Percentiles rank a stretch among this genome's conserved stretches.
These are phyloP conservation scores for Takifugu flavidus DNA, from an alignment of 2,113 vertebrate genomes.

Conservation along the genomic window DNA sequence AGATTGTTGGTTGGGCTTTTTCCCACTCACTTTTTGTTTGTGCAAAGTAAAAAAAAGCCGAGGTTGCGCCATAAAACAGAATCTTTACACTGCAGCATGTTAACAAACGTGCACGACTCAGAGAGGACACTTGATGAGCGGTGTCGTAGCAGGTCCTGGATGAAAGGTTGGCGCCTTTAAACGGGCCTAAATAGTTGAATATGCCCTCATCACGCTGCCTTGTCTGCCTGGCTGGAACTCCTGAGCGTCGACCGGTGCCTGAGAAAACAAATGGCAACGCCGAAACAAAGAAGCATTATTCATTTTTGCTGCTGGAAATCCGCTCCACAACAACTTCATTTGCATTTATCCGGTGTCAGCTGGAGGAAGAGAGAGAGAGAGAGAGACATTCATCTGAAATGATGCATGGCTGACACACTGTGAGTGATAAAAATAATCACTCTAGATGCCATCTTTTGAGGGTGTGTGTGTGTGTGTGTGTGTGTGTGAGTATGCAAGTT, in stretches of 20 bases:
- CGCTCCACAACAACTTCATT: conserved; percentile 70
- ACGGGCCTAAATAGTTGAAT: background rate
- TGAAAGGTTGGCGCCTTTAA: background rate
- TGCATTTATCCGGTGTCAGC: conserved; percentile 68
- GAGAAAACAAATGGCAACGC: conserved; percentile 13
- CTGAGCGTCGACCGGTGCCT: conserved; percentile 12
- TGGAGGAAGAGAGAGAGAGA: conserved; percentile 45
- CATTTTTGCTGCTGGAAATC: conserved; percentile 57
- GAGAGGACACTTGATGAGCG: background rate
- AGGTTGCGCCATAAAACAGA: background rate
- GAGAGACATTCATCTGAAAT: conserved; percentile 58
- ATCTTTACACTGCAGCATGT: background rate
- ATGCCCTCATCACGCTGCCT: background rate
- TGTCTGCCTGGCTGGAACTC: conserved; percentile 5
- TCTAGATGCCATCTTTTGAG: conserved; percentile 60
- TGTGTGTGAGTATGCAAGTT: conserved; percentile 26
- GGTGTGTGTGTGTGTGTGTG: conserved; percentile 19
- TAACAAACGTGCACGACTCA: background rate
- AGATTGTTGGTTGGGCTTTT: conserved; percentile 17
- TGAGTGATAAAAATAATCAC: conserved; percentile 68
- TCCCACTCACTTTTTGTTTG: conserved; percentile 22
- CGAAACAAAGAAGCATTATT: conserved; percentile 61
- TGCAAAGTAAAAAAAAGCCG: conserved; percentile 2
- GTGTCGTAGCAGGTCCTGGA: no score
- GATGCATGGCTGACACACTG: conserved; percentile 63